Evolutionary conservation across 1,140 invertebrate genomes (phyloP), one percentile per base, ranked within the genome.

Genomic region (Listronotus bonariensis): DNA sequence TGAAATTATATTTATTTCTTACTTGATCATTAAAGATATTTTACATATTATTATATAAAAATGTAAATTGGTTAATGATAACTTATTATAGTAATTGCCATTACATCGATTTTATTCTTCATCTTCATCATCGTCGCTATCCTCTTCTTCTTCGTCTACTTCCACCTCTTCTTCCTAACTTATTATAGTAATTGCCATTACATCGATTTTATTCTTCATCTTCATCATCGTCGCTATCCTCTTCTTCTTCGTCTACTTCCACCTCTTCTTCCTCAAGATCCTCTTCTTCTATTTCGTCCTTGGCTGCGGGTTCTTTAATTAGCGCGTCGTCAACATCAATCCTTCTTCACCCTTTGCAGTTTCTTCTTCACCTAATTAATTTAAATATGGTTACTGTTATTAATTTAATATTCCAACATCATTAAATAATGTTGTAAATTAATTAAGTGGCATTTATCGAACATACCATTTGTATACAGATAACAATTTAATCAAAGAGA

Each of bases 251-350:
- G 66, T 87, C 87, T 62, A 84, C 86, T 48, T 79, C 83, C 15
- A 79, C 82, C 52, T 82, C 83, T 48, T 85, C 85, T 40, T 86
- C 86, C 55, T 81, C 83, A 32, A 81, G 86, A 52, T 87, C 88
- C 57, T 87, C 87, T 67, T 88, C 88, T 59, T 88, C 88, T 41
- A 86, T 86, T 65, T 88, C 88, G 67, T 87, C 89, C 58, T 89
- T 89, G 59, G 85, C 87, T 68, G 87, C 88, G 70, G 84, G 86
- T 66, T 81, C 82, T 15, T 75, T 81, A 32, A 79, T 80, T 62
- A 85, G 87, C 64, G 55, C 8, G 17, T 89, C 90, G 36, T 89
- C 88, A 52, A 88, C 85, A 36, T 87, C 85, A 65, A 89, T 86
- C 52, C n/a, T 26, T 87, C 86, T 36, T 88, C 86, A 41, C 86